These are phyloP conservation scores for Sepiola atlantica DNA, from an alignment of 2,888 invertebrate species.

Conservation along the genomic window DNA sequence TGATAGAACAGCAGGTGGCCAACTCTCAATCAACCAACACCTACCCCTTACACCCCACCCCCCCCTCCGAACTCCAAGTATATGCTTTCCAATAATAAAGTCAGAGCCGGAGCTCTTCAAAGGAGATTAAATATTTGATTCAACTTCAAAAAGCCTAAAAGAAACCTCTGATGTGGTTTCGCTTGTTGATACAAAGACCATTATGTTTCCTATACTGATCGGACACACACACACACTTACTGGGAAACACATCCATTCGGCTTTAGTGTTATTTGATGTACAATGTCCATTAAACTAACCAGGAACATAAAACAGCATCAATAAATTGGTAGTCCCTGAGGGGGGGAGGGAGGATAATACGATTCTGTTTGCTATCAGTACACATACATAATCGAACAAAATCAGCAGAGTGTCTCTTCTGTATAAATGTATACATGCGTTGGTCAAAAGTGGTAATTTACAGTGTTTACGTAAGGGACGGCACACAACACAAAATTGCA, in stretches of 20 bases:
- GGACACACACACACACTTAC: not conserved
- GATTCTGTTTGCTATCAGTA: not conserved
- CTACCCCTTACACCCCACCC: not conserved
- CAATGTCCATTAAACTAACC: constrained; percentile 32
- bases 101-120: constrained; percentile 32
- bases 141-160: constrained; percentile 4
- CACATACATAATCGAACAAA: not conserved
- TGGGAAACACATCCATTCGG: not conserved
- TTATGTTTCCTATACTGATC: not conserved
- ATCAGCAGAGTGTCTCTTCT: not conserved
- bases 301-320: not conserved
- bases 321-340: not conserved
- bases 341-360: not conserved
- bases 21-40: constrained; percentile 5
- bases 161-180: constrained; percentile 7
- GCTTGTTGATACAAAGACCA: constrained; percentile 32
- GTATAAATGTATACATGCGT: not conserved
- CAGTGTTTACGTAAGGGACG: not conserved
- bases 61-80: not conserved
- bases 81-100: constrained; percentile 1
- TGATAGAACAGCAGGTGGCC: constrained; percentile 32
- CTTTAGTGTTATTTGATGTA: constrained; percentile 32
- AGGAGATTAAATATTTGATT: constrained; percentile 14
- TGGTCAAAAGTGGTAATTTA: not conserved
- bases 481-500: not conserved